A percentile compares a stretch with the other conserved stretches of the same genome.
These are phyloP conservation scores for Macquaria ambigua DNA, from an alignment of 2,113 vertebrate species.

Conservation along the genomic window DNA sequence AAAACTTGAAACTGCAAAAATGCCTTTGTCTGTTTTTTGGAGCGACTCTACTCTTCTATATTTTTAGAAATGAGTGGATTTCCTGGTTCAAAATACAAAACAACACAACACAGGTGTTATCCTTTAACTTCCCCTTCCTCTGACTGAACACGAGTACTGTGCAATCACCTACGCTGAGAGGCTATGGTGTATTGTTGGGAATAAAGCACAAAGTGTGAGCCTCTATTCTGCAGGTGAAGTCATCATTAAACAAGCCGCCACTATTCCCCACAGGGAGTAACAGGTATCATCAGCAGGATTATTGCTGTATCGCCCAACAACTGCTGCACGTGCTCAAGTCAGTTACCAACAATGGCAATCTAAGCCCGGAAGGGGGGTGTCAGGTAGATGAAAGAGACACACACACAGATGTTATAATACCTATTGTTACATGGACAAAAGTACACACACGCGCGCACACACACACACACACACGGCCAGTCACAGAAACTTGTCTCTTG, in stretches of 20 bases:
- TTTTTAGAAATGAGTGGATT: neutral
- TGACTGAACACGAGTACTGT: neutral
- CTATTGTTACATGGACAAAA: conserved; percentile 22
- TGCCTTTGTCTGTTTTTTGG: neutral
- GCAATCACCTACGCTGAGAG: conserved; percentile 10
- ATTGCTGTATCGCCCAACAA: conserved; percentile 26
- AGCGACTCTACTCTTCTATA: too few species aligned
- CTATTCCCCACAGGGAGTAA: conserved; percentile 17
- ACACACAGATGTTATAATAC: neutral
- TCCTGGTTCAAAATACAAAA: conserved; percentile 20
- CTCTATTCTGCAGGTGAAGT: conserved; percentile 13
- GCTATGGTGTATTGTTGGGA: conserved; percentile 17
- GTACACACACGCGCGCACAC: neutral
- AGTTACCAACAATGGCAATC: conserved; percentile 49
- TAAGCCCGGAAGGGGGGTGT: conserved; percentile 52
- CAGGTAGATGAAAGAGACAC: conserved; percentile 59
- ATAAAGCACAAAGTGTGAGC: conserved; percentile 36
- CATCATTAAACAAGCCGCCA: conserved; percentile 34
- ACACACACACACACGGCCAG: neutral
- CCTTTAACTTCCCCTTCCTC: neutral
- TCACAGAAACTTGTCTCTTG: neutral
- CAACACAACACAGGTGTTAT: neutral
- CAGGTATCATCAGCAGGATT: conserved; percentile 45
- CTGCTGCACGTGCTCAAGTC: conserved; percentile 53
- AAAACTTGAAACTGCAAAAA: neutral